phyloP scores from a whole-genome alignment of 2,113 vertebrate species.

The Percopsis transmontana region DNA sequence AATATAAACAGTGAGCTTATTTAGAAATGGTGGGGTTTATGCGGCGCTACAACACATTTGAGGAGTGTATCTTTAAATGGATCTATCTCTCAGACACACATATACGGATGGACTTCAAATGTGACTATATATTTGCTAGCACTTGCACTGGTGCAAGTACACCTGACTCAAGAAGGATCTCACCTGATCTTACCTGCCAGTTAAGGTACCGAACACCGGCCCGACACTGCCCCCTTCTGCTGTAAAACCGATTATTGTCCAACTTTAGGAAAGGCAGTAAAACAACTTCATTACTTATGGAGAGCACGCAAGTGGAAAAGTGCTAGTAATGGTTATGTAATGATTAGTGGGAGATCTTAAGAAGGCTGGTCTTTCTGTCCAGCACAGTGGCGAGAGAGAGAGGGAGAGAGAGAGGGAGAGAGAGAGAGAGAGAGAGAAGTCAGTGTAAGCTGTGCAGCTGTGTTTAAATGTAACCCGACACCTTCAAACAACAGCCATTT shows the following conservation, averaged over 20 bases:
- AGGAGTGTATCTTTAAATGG: neutral
- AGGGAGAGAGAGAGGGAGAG: slow-evolving; percentile 12
- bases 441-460: slow-evolving; percentile 31
- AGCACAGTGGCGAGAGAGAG: slow-evolving; percentile 20
- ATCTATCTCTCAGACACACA: neutral
- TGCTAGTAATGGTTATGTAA: too few species aligned
- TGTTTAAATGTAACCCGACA: slow-evolving; percentile 58
- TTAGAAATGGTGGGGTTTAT: too few species aligned
- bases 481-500: slow-evolving; percentile 7
- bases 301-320: too few species aligned
- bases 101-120: neutral
- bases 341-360: slow-evolving; percentile 5
- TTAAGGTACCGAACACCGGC: slow-evolving; percentile 46
- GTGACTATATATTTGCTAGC: neutral
- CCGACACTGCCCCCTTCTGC: slow-evolving; percentile 71
- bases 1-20: too few species aligned
- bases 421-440: slow-evolving; percentile 16
- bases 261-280: neutral
- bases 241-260: neutral
- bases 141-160: too few species aligned
- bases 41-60: neutral
- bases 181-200: slow-evolving; percentile 56
- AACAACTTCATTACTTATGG: neutral
- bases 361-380: neutral
- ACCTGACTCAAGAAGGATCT: neutral